Evolutionary conservation across 2,797 vertebrate species (phyloP), one percentile per base, ranked within the genome.

Genomic region (Spatula versicolor): DNA sequence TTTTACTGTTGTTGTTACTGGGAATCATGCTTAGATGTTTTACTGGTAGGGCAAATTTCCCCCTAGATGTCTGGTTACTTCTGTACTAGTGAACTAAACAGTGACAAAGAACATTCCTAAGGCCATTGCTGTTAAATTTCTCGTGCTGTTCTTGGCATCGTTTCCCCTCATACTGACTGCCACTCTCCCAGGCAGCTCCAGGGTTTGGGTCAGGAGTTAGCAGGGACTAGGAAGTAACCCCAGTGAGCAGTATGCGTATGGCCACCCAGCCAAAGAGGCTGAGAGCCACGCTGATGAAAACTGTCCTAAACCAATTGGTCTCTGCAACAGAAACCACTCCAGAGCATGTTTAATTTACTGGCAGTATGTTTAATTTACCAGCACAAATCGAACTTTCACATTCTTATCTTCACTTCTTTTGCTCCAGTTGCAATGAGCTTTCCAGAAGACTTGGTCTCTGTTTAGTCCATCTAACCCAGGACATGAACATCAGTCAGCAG

Each of bases 241-340:
- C 23, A 26, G 6, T 0, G 1, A 37, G 23, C 35, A 18, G 43
- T 4, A 9, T 58, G 50, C 14, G 3, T 16, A 13, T 17, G 31
- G 35, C 48, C 23, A 41, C 31, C 33, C 72, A 37, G 21, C 31
- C 28, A 11, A 28, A 41, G 33, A 55, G 45, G 15, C 73, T 46
- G 64, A 60, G 39, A 72, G 33, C 46, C 7, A 50, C 23, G 8
- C 66, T 78, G 41, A 73, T 43, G 22, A n/a, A 58, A 75, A 62
- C 37, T 0, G 0, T 55, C 22, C 6, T 55, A 21, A 17, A 23
- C 11, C 15, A 30, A 10, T 83, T 50, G 22, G 23, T 78, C 28
- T 92, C 31, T 43, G 41, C 41, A 25, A 12, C 35, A 68, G 28
- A 74, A 45, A 50, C 13, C 30, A 22, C 37, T 52, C 60, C 28